Evolutionary conservation across 1,140 invertebrate genomes (phyloP).

Genomic region (Drosophila navojoa): DNA sequence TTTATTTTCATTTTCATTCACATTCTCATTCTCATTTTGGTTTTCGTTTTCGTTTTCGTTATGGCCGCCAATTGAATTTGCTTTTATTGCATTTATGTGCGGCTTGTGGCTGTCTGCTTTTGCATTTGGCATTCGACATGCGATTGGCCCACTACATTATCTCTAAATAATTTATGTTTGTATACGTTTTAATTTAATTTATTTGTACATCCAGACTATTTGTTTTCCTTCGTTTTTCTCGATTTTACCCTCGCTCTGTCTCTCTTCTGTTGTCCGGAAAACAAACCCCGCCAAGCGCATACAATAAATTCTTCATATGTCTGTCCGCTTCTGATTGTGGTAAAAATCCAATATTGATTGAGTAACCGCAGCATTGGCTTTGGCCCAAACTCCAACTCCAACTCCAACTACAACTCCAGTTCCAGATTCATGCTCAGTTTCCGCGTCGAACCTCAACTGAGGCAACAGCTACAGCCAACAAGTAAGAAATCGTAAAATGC

Average conservation of each 20-base stretch:
- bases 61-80: slow-evolving; percentile 74
- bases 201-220: slow-evolving; percentile 70
- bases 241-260: slow-evolving; percentile 37
- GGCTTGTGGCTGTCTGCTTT: slow-evolving; percentile 56
- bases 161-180: slow-evolving; percentile 82
- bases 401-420: neutral
- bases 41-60: slow-evolving; percentile 58
- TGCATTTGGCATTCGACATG: slow-evolving; percentile 13
- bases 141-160: slow-evolving; percentile 66
- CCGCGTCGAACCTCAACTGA: neutral
- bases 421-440: no score
- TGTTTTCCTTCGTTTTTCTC: slow-evolving; percentile 43
- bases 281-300: slow-evolving; percentile 31
- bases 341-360: slow-evolving; percentile 72
- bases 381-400: neutral
- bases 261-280: slow-evolving; percentile 51
- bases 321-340: slow-evolving; percentile 30
- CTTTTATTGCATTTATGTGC: slow-evolving; percentile 67
- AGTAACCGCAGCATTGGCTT: slow-evolving; percentile 66
- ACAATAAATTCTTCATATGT: slow-evolving; percentile 42
- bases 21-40: slow-evolving; percentile 26
- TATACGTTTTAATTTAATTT: slow-evolving; percentile 82
- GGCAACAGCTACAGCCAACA: slow-evolving; percentile 54
- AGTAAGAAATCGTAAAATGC: slow-evolving; percentile 68
- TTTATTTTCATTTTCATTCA: slow-evolving; percentile 36